These are phyloP conservation scores for Drosophila greeni DNA, from an alignment of 2,888 invertebrate genomes.

Conservation along the genomic window DNA sequence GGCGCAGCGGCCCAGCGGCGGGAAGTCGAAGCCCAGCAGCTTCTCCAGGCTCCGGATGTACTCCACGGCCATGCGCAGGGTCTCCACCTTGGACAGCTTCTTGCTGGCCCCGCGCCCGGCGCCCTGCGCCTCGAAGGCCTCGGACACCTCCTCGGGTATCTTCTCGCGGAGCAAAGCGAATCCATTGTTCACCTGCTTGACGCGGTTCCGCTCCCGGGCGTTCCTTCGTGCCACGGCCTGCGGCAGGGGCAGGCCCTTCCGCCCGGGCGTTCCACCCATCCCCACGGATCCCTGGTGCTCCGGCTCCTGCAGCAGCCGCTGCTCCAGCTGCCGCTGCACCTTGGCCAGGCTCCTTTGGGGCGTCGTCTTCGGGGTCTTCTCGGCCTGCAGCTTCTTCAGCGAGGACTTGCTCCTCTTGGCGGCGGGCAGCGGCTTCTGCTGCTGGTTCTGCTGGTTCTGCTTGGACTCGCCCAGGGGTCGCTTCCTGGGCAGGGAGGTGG, in stretches of 20 bases:
- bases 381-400: constrained; percentile 12
- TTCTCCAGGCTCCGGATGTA: constrained; percentile 91
- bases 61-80: constrained; percentile 92
- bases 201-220: constrained; percentile 94
- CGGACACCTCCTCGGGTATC: constrained; percentile 90
- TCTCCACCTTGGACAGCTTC: constrained; percentile 93
- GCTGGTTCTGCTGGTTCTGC: constrained; percentile 49
- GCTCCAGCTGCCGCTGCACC: constrained; percentile 6
- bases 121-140: constrained; percentile 84
- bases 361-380: constrained; percentile 5
- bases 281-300: background rate
- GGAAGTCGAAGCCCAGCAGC: constrained; percentile 83
- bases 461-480: constrained; percentile 58
- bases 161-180: constrained; percentile 92
- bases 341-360: background rate
- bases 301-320: constrained; percentile 1
- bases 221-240: constrained; percentile 92
- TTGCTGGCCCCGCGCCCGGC: constrained; percentile 82
- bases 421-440: constrained; percentile 26
- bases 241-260: constrained; percentile 83
- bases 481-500: constrained; percentile 48
- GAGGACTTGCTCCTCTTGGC: constrained; percentile 9
- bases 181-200: constrained; percentile 94
- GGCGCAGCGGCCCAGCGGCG: constrained; percentile 51
- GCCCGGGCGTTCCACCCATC: constrained; percentile 67